Evolutionary conservation across 2,888 invertebrate species (phyloP).

Genomic region (Mellilla xanthometata): DNA sequence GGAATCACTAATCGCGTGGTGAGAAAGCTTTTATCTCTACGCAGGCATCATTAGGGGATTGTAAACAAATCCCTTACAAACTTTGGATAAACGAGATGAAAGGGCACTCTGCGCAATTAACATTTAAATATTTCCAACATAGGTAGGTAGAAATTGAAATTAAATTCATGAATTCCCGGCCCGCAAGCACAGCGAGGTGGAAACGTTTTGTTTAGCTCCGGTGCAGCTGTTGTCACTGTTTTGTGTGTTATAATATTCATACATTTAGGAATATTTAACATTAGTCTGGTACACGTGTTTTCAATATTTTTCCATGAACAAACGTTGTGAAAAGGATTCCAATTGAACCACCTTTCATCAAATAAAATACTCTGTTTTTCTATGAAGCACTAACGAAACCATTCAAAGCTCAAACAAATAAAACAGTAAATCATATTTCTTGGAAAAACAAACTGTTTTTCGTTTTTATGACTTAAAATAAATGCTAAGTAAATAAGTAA

Average conservation of each 20-base stretch:
- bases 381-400: constrained; percentile 6
- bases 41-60: constrained; percentile 55
- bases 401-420: constrained; percentile 6
- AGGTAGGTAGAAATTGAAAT: constrained; percentile 40
- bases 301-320: too few species aligned
- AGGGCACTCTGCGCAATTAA: constrained; percentile 50
- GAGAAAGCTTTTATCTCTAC: constrained; percentile 52
- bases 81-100: constrained; percentile 56
- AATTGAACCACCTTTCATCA: too few species aligned
- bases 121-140: constrained; percentile 49
- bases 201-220: constrained; percentile 30
- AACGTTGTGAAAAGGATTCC: too few species aligned
- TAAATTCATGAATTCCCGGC: constrained; percentile 39
- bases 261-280: background rate
- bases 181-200: constrained; percentile 25
- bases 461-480: too few species aligned
- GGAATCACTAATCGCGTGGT: constrained; percentile 49
- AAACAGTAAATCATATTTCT: constrained; percentile 13
- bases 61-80: constrained; percentile 59
- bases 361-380: too few species aligned
- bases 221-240: constrained; percentile 23
- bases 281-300: background rate
- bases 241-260: constrained; percentile 11
- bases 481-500: too few species aligned
- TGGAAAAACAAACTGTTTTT: background rate